A percentile compares a stretch with the other conserved stretches of the same genome.
Conservation (phyloP, 2,888 invertebrate genomes). For the Ferdinandea cuprea region DNA sequence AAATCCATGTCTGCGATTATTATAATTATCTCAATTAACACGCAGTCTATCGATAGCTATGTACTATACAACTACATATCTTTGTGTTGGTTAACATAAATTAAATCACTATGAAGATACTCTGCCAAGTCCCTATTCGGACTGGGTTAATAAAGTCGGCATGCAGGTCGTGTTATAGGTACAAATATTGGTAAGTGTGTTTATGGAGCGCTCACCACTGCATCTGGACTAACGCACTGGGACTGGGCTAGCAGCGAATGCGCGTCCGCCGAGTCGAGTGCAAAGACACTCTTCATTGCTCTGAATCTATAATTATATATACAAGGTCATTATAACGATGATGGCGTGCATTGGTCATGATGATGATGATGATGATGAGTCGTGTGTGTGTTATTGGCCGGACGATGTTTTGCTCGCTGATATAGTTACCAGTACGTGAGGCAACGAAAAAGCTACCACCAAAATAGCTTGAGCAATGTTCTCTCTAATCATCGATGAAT, state of each 20-base stretch:
- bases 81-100: conserved; percentile 40
- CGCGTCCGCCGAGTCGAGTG: conserved; percentile 59
- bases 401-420: conserved; percentile 8
- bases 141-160: conserved; percentile 8
- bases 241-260: conserved; percentile 19
- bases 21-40: conserved; percentile 26
- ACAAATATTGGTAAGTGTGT: not conserved
- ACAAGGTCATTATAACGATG: conserved; percentile 67
- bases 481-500: conserved; percentile 47
- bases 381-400: conserved; percentile 13
- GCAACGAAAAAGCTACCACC: not conserved
- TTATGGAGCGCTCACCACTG: not conserved
- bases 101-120: conserved; percentile 42
- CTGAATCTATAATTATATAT: conserved; percentile 73
- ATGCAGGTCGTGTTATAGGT: conserved; percentile 1
- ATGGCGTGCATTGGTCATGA: conserved; percentile 67
- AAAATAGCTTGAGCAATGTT: conserved; percentile 38
- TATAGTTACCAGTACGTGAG: not conserved
- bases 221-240: conserved; percentile 4
- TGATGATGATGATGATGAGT: conserved; percentile 58
- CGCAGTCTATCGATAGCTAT: conserved; percentile 2
- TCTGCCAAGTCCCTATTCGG: not conserved
- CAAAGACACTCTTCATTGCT: conserved; percentile 73
- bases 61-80: too few relatives aligned
- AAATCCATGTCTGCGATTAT: conserved; percentile 4